phyloP scores from a whole-genome alignment of 2,113 vertebrate genomes.

The Caretta caretta region DNA sequence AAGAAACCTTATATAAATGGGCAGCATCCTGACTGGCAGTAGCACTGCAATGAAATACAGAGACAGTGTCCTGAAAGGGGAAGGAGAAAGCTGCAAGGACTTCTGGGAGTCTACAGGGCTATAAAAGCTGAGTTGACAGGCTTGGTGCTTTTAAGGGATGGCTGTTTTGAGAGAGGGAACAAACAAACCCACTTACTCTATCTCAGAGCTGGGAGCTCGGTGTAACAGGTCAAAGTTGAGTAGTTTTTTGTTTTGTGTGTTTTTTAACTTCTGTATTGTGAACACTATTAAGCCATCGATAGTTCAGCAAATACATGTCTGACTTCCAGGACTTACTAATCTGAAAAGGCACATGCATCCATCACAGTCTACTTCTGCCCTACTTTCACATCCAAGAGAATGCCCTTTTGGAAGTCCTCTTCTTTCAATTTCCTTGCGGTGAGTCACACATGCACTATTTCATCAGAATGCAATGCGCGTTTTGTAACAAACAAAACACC shows the following conservation, averaged over 20 bases:
- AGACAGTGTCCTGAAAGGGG: background rate
- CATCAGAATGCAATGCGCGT: background rate
- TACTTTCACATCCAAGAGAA: background rate
- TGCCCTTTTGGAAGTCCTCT: background rate
- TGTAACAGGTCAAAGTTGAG: background rate
- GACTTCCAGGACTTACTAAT: background rate
- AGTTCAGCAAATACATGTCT: background rate
- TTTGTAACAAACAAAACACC: background rate
- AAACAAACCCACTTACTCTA: background rate
- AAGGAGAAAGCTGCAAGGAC: background rate
- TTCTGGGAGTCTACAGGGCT: background rate
- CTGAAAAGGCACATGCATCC: background rate
- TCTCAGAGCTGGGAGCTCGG: background rate
- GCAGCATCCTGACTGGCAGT: background rate
- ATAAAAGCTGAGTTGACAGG: background rate
- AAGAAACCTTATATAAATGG: background rate
- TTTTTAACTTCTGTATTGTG: background rate
- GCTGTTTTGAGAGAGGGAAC: accelerated
- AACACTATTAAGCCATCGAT: accelerated
- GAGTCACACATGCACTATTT: background rate
- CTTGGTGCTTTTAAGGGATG: accelerated
- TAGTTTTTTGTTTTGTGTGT: accelerated
- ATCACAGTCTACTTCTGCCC: background rate
- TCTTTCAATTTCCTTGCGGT: background rate
- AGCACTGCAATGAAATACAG: background rate